Percentiles rank a stretch among this genome's conserved stretches.
Conservation (phyloP, 2,113 vertebrate species). For the Ptyas mucosa region DNA sequence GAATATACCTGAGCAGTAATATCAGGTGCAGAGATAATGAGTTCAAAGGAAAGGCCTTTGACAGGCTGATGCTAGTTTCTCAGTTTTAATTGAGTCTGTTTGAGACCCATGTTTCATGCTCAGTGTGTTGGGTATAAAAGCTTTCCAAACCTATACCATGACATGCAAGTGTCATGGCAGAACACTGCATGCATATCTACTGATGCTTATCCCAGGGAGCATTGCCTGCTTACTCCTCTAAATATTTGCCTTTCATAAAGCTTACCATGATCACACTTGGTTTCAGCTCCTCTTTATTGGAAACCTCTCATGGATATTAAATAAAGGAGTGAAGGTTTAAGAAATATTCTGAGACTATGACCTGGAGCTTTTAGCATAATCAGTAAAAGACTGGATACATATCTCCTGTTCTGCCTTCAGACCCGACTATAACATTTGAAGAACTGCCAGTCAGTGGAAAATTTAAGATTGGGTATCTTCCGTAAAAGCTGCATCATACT, state of each 20-base stretch:
- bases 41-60: background rate
- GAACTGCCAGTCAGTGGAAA: background rate
- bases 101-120: background rate
- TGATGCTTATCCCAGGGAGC: background rate
- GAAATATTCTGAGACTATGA: background rate
- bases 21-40: background rate
- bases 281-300: background rate
- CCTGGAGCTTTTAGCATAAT: background rate
- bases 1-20: background rate
- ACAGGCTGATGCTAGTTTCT: background rate
- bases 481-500: background rate
- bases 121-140: background rate
- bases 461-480: background rate
- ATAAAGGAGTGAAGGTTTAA: background rate
- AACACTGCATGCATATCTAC: background rate
- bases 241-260: background rate
- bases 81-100: background rate
- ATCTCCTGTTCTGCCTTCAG: background rate
- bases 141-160: background rate
- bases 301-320: background rate
- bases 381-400: background rate
- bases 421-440: background rate
- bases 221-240: background rate
- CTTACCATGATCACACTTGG: background rate
- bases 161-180: background rate